These are phyloP conservation scores for Onychostoma macrolepis DNA, from an alignment of 2,113 vertebrate species.

Conservation along the genomic window DNA sequence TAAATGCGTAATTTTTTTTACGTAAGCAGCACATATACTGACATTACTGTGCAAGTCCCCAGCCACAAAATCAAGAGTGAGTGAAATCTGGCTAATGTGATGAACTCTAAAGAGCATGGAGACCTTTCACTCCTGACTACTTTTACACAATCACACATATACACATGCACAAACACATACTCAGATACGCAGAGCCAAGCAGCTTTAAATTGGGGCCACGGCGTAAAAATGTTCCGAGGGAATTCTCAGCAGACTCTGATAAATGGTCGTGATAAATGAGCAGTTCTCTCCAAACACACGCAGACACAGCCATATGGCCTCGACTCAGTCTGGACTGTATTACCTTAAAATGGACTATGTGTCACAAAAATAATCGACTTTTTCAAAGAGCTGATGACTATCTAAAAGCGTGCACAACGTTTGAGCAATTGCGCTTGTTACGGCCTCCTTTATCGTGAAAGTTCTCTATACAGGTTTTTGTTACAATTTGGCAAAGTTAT, in stretches of 20 bases:
- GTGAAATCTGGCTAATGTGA: conserved; percentile 30
- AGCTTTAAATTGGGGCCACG: conserved; percentile 61
- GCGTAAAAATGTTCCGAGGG: conserved; percentile 59
- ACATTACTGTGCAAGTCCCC: background rate
- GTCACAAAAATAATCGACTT: conserved; percentile 41
- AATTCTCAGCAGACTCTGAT: conserved; percentile 69
- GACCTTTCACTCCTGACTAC: conserved; percentile 40
- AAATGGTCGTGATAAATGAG: conserved; percentile 68
- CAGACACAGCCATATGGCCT: conserved; percentile 44
- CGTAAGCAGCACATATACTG: background rate
- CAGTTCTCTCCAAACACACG: conserved; percentile 47
- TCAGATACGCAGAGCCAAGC: conserved; percentile 38
- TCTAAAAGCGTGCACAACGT: conserved; percentile 4
- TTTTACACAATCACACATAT: conserved; percentile 26
- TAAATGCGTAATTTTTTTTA: background rate
- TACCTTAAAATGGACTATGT: conserved; percentile 56
- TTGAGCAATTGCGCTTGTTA: conserved; percentile 28
- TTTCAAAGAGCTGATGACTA: conserved; percentile 41
- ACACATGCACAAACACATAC: conserved; percentile 34
- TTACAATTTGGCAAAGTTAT: background rate
- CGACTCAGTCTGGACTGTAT: conserved; percentile 63
- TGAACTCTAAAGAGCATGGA: conserved; percentile 41
- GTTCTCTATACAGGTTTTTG: background rate
- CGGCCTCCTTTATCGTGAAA: background rate
- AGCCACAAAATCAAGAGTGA: conserved; percentile 18